Evolutionary conservation across 1,140 invertebrate genomes (phyloP), one percentile per base, ranked within the genome.

Genomic region (Acyrthosiphon pisum): DNA sequence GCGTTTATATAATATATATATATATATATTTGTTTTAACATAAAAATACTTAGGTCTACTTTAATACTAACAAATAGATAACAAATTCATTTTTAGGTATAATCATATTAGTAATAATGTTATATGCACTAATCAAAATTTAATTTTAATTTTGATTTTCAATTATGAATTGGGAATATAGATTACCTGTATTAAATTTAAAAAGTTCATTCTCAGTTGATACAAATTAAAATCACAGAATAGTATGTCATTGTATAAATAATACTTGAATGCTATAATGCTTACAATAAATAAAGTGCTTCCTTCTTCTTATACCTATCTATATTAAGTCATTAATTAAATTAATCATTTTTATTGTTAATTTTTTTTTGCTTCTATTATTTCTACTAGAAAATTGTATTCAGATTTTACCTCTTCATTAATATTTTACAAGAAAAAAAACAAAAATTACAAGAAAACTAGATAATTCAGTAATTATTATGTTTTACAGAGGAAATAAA

Each of bases 401-500:
- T 86, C 4, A 53, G 30, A 60, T 87, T 84, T 68, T n/a, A 88
- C n/a, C 44, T 44, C 35, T 37, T 93, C 53, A 22, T 11, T 89
- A 89, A 37, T 53, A 53, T 56, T 56, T 26, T 37, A 89, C 8
- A 46, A 46, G 22, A 60, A 23, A 90, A 93, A 20, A 91, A 53
- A 93, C 35, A 84, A n/a, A 83, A 89, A 50, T 60, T 56, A 23
- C 88, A 68, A 53, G n/a, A 53, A 93, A 86, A 84, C 30, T 60
- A 60, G 30, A 50, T 92, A 30, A 6, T 89, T 44, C 18, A 91
- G 2, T 86, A 44, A 83, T 91, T 94, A 94, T 93, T 94, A 94
- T 96, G 94, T 94, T 95, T 97, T 96, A 86, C 96, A 99, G 98
- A 94, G 98, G 97, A 88, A 99, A 99, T 95, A 97, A 97, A 94